These are phyloP conservation scores for Sebastes glaucus DNA, from an alignment of 2,797 vertebrate species.

Conservation along the genomic window DNA sequence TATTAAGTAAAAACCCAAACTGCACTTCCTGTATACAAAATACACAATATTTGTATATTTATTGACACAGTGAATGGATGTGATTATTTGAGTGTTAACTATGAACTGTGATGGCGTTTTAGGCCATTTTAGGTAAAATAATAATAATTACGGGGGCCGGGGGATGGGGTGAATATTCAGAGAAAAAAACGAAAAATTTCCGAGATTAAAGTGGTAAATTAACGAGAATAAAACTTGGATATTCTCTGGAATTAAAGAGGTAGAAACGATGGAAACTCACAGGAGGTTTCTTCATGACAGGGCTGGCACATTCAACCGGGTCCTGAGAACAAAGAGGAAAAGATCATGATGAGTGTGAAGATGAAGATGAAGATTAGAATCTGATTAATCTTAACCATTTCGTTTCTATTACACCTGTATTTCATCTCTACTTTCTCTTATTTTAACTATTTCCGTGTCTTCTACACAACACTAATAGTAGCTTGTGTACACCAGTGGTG, in stretches of 20 bases:
- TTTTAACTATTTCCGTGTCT: neutral
- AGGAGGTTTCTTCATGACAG: constrained; percentile 72
- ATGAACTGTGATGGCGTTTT: too few relatives aligned
- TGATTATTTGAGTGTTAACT: too few relatives aligned
- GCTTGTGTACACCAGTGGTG: neutral
- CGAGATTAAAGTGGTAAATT: too few relatives aligned
- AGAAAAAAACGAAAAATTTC: too few relatives aligned
- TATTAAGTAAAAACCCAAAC: neutral
- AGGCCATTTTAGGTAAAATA: too few relatives aligned
- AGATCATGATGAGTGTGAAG: neutral
- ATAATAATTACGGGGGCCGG: too few relatives aligned
- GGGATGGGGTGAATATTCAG: too few relatives aligned
- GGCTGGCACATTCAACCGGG: constrained; percentile 62
- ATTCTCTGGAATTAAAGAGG: too few relatives aligned
- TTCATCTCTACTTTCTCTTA: neutral
- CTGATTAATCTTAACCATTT: neutral
- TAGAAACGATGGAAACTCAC: constrained; percentile 58
- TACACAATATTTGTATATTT: neutral
- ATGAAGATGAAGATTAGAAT: neutral
- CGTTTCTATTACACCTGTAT: too few relatives aligned
- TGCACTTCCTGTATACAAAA: neutral
- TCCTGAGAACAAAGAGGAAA: constrained; percentile 54
- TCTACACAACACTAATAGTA: neutral
- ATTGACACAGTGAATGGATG: neutral
- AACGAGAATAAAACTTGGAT: too few relatives aligned